These are phyloP conservation scores for Neoitamus cyanurus DNA, from an alignment of 2,888 invertebrate species.

Conservation along the genomic window DNA sequence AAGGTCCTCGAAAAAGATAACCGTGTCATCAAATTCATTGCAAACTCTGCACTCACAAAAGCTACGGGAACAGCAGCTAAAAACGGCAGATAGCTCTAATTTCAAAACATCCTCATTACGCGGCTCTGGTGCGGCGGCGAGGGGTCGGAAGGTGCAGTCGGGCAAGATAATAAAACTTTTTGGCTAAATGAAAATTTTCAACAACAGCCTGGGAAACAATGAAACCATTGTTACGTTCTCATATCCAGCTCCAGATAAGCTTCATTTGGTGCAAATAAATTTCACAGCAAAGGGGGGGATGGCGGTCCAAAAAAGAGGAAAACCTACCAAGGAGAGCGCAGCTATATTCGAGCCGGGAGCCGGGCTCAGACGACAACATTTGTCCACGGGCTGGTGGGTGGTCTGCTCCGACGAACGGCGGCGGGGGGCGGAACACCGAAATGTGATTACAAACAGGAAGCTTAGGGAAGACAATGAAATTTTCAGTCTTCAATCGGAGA, in stretches of 20 bases:
- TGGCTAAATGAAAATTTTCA: conserved; percentile 50
- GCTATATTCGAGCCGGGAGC: conserved; percentile 10
- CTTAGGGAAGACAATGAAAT: conserved; percentile 43
- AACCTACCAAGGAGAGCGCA: neutral
- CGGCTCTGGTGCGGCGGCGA: neutral
- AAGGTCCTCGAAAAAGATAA: conserved; percentile 34
- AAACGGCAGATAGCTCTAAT: conserved; percentile 44
- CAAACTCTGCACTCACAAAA: conserved; percentile 28
- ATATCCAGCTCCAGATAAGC: conserved; percentile 47
- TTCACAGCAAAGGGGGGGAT: conserved; percentile 39
- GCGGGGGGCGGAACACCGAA: conserved; percentile 38
- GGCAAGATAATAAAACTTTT: conserved; percentile 50
- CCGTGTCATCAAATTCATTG: conserved; percentile 38
- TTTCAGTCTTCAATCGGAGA: conserved; percentile 49
- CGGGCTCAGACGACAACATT: conserved; percentile 37
- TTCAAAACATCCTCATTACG: conserved; percentile 48
- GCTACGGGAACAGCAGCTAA: conserved; percentile 4
- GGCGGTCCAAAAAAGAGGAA: conserved; percentile 25
- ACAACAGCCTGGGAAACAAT: conserved; percentile 48
- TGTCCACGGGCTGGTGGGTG: neutral
- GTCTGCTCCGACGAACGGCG: neutral
- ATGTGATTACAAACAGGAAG: conserved; percentile 49
- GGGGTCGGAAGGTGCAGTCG: conserved; percentile 16
- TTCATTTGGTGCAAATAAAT: conserved; percentile 50
- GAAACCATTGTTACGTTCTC: conserved; percentile 41